These are phyloP conservation scores for Kuschelorhynchus macadamiae DNA, from an alignment of 2,888 invertebrate genomes.

Conservation along the genomic window DNA sequence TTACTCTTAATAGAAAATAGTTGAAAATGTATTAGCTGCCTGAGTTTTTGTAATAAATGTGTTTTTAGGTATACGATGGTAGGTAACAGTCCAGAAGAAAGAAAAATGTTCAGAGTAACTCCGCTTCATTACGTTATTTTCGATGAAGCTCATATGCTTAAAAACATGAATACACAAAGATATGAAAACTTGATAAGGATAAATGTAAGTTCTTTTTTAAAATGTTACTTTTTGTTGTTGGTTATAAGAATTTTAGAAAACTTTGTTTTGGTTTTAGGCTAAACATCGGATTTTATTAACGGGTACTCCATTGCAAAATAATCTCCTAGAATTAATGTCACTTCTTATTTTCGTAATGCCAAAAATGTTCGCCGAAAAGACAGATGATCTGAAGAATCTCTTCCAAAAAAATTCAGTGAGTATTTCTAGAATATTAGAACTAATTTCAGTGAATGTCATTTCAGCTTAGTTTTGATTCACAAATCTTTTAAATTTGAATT, in stretches of 20 bases:
- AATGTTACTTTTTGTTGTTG: neutral
- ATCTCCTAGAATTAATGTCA: slow-evolving; percentile 95
- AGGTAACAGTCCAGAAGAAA: slow-evolving; percentile 88
- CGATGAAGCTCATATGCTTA: slow-evolving; percentile 98
- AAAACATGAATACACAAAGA: slow-evolving; percentile 95
- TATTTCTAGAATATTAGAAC: slow-evolving; percentile 21
- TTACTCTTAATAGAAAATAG: too few species aligned
- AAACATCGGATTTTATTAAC: slow-evolving; percentile 90
- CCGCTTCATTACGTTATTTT: slow-evolving; percentile 93
- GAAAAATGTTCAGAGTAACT: slow-evolving; percentile 91
- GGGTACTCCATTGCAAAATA: slow-evolving; percentile 97
- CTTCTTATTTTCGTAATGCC: slow-evolving; percentile 97
- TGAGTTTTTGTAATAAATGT: too few species aligned
- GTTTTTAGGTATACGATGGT: slow-evolving; percentile 78
- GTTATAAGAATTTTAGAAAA: too few species aligned
- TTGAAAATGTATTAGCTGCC: too few species aligned
- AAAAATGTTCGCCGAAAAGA: slow-evolving; percentile 90
- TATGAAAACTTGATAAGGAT: slow-evolving; percentile 91
- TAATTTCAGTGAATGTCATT: too few species aligned
- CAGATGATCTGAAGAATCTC: slow-evolving; percentile 87
- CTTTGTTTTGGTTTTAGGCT: slow-evolving; percentile 71
- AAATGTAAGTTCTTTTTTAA: slow-evolving; percentile 64
- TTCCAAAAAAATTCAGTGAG: slow-evolving; percentile 84
- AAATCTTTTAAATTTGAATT: too few species aligned
- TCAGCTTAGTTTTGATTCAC: too few species aligned